These are phyloP conservation scores for Zaprionus vittiger DNA, from an alignment of 1,140 invertebrate genomes.

Conservation along the genomic window DNA sequence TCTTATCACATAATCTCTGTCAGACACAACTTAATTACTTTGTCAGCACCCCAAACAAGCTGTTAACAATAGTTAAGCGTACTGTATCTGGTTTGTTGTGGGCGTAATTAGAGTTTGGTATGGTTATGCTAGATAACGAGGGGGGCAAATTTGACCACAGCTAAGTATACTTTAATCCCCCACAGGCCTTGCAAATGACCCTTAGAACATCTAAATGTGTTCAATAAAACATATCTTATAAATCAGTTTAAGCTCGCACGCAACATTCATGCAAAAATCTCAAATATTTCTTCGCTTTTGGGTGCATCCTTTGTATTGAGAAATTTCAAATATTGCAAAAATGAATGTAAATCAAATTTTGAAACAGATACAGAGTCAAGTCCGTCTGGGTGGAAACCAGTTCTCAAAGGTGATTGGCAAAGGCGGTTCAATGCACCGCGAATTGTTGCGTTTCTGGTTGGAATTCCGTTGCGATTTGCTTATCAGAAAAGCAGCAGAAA, in stretches of 20 bases:
- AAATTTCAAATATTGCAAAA: conserved; percentile 24
- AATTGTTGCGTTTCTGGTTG: conserved; percentile 7
- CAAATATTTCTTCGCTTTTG: not conserved
- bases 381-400: conserved; percentile 45
- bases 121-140: conserved; percentile 24
- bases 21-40: conserved; percentile 31
- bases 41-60: conserved; percentile 30
- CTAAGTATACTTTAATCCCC: not conserved
- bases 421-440: conserved; percentile 46
- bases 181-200: not conserved
- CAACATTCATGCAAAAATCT: not conserved
- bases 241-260: not conserved
- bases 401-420: conserved; percentile 22
- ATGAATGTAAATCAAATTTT: conserved; percentile 29
- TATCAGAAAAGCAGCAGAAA: conserved; percentile 30
- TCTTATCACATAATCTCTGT: conserved; percentile 31
- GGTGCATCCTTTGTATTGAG: not conserved
- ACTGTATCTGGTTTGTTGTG: conserved; percentile 22
- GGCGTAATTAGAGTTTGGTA: conserved; percentile 21
- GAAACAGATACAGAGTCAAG: conserved; percentile 28
- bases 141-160: not conserved
- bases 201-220: not conserved
- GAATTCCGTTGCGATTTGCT: conserved; percentile 30
- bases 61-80: conserved; percentile 37
- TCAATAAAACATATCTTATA: not conserved